Evolutionary conservation across 2,113 vertebrate species (phyloP), one percentile per base, ranked within the genome.

Genomic region (Pygoscelis antarcticus): DNA sequence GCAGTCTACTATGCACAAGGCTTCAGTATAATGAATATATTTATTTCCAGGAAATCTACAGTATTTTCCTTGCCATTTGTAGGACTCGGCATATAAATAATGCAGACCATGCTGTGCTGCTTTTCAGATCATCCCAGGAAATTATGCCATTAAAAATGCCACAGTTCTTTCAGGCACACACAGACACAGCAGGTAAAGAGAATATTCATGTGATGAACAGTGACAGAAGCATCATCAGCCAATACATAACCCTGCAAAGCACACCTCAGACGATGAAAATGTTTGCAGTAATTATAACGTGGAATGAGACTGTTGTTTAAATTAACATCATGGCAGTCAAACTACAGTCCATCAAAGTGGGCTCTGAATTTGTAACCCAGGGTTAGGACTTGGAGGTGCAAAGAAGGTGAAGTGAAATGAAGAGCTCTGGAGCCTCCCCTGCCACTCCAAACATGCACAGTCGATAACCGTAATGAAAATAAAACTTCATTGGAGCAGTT

Each of bases 61-160:
- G 52, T 75, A 71, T 96, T 87, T 96, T 93, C 91, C 79, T 93
- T 92, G 92, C 80, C 89, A 91, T 92, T 95, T 81, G 94, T 96
- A 94, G 95, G 82, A 72, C 94, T 97, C 79, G 12, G 77, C 70
- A 15, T 96, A 98, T 98, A 98, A 98, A 99, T 99, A 98, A 98
- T 98, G 97, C 94, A 98, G 85, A 96, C 68, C 89, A 77, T 90
- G 74, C 46, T 96, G 96, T 87, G 89, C 95, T 93, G 91, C 92
- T 97, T 94, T 95, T 60, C 90, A 74, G 61, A 96, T 90, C 96
- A 84, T 97, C 93, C 94, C 72, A 93, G 86, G 97, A 96, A 98
- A 97, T 97, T 96, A 97, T 96, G 91, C 86, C 96, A 92, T 95
- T 97, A 96, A 96, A 97, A 96, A 94, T 90, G 74, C 60, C 52